Conservation (phyloP, 2,888 invertebrate genomes). For the Pharmacophagus antenor region DNA sequence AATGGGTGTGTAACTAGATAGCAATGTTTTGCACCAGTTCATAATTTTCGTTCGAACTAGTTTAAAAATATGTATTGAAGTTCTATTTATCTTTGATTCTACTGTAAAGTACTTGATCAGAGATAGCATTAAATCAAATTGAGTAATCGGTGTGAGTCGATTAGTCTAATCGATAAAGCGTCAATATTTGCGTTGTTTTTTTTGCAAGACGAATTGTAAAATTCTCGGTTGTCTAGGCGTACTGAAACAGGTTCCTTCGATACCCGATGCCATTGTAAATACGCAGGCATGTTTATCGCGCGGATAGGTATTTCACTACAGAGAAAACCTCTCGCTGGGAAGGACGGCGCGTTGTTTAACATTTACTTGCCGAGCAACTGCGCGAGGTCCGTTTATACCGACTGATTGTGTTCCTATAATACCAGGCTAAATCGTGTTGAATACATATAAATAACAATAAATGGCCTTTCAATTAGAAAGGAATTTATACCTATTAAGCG, state of each 20-base stretch:
- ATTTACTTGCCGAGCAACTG: conserved; percentile 30
- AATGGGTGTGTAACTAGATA: no score
- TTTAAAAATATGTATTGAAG: background rate
- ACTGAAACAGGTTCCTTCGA: conserved; percentile 43
- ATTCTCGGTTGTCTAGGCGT: conserved; percentile 37
- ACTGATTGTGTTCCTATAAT: conserved; percentile 5
- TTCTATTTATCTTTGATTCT: background rate
- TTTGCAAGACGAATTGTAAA: conserved; percentile 28
- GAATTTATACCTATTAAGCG: background rate
- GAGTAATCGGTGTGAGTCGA: background rate
- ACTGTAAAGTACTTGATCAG: no score
- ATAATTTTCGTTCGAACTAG: background rate
- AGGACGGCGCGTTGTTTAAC: conserved; percentile 47
- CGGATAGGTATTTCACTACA: conserved; percentile 46
- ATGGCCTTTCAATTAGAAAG: background rate
- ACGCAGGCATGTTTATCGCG: conserved; percentile 34
- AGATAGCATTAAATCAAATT: no score
- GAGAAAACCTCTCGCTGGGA: conserved; percentile 52
- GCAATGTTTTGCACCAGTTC: no score
- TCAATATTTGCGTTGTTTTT: background rate
- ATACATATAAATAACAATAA: background rate
- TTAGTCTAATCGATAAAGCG: background rate
- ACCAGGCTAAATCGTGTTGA: background rate
- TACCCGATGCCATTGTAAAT: conserved; percentile 38
- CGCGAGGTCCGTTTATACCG: conserved; percentile 5